Conservation (phyloP, 30 jellyfish, hydroid and myxozoan species). For the Hydractinia symbiolongicarpus region DNA sequence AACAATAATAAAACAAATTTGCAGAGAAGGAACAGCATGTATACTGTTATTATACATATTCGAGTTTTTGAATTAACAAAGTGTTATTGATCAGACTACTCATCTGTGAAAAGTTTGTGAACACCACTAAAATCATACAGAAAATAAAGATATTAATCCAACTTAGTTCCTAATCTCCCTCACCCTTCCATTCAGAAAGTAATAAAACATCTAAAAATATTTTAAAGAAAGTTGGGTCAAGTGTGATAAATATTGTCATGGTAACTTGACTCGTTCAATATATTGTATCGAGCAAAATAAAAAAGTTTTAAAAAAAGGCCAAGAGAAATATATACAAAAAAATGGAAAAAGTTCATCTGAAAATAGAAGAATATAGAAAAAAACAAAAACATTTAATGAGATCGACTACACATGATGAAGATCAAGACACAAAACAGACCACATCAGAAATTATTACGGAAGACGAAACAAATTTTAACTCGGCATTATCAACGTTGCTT, state of each 20-base stretch:
- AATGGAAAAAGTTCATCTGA: not conserved
- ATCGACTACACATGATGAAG: not conserved
- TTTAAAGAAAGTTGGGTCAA: not conserved
- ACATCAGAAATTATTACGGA: slow-evolving; percentile 2
- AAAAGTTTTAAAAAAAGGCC: too few relatives aligned
- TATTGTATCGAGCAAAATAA: too few relatives aligned
- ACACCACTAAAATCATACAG: too few relatives aligned
- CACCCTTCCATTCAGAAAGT: not conserved
- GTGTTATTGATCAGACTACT: not conserved
- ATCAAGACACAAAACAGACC: not conserved
- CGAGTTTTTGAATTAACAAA: not conserved
- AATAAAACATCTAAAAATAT: not conserved
- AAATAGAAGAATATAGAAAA: not conserved
- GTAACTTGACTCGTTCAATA: too few relatives aligned
- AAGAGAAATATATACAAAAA: not conserved
- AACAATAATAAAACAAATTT: too few relatives aligned
- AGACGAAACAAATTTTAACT: slow-evolving; percentile 25
- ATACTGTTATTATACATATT: not conserved
- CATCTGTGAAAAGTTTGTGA: slow-evolving; percentile 5
- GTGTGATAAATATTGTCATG: not conserved
- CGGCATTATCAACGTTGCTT: slow-evolving; percentile 30
- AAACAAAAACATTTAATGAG: not conserved
- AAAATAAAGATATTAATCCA: too few relatives aligned
- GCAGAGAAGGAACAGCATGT: too few relatives aligned
- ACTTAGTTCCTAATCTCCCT: too few relatives aligned